Evolutionary conservation across 2,113 vertebrate genomes (phyloP).

Genomic region (Taurulus bubalis): DNA sequence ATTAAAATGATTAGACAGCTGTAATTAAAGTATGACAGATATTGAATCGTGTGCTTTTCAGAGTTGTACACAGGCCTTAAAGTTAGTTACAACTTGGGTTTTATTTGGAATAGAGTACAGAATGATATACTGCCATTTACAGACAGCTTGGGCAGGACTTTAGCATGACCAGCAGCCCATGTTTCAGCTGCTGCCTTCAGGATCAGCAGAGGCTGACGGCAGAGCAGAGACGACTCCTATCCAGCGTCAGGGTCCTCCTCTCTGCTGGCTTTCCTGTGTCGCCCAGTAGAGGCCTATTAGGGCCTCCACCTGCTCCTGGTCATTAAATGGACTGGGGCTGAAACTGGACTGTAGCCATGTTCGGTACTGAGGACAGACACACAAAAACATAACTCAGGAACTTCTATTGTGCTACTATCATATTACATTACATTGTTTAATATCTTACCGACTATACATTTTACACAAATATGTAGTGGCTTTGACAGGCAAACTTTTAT

Average conservation of each 20-base stretch:
- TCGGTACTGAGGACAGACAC: conserved; percentile 81
- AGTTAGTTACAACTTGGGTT: conserved; percentile 16
- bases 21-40: conserved; percentile 19
- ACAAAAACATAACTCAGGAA: not conserved
- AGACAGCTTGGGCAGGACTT: conserved; percentile 19
- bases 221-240: conserved; percentile 43
- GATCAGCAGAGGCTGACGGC: conserved; percentile 66
- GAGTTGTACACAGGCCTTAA: conserved; percentile 30
- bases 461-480: not conserved
- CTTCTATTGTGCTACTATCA: not conserved
- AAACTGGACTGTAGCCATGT: conserved; percentile 84
- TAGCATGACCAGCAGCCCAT: not conserved
- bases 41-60: conserved; percentile 13
- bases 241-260: conserved; percentile 65
- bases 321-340: conserved; percentile 82
- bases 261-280: conserved; percentile 73
- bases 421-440: not conserved
- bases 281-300: conserved; percentile 83
- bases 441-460: not conserved
- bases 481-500: not conserved
- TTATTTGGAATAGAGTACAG: conserved; percentile 51
- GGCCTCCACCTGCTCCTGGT: conserved; percentile 85
- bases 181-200: conserved; percentile 77
- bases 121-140: conserved; percentile 22
- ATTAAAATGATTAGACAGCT: conserved; percentile 3